A percentile compares a stretch with the other conserved stretches of the same genome.
Conservation (phyloP, 2,888 invertebrate genomes). For the Malachius bipustulatus region DNA sequence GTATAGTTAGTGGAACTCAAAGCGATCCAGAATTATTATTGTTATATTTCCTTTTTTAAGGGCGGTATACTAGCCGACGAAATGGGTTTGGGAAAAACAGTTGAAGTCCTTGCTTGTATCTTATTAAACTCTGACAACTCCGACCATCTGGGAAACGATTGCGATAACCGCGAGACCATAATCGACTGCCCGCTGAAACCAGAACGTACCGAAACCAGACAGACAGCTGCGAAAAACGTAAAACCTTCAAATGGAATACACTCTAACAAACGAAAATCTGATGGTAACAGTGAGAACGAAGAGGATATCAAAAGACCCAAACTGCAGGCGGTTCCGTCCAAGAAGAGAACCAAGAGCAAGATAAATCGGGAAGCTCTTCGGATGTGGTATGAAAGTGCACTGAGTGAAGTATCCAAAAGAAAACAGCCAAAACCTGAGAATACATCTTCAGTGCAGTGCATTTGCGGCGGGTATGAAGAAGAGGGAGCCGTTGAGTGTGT, state of each 20-base stretch:
- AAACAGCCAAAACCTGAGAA: slow-evolving; percentile 13
- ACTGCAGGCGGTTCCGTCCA: slow-evolving; percentile 20
- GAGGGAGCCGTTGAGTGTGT: slow-evolving; percentile 38
- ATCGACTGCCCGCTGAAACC: slow-evolving; percentile 10
- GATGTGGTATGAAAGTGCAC: slow-evolving; percentile 28
- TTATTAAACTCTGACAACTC: slow-evolving; percentile 36
- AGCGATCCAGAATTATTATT: no score
- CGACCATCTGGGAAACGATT: slow-evolving; percentile 7
- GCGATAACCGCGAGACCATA: slow-evolving; percentile 7
- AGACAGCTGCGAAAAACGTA: slow-evolving; percentile 3
- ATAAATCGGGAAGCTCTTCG: slow-evolving; percentile 26
- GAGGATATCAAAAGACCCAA: slow-evolving; percentile 23
- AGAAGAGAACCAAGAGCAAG: slow-evolving; percentile 22
- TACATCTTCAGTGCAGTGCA: slow-evolving; percentile 30
- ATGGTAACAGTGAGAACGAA: slow-evolving; percentile 14
- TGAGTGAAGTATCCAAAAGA: slow-evolving; percentile 19
- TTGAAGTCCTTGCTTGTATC: slow-evolving; percentile 58
- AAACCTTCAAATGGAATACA: no score
- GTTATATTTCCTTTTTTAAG: slow-evolving; percentile 27
- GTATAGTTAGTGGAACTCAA: no score
- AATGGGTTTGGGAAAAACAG: slow-evolving; percentile 74
- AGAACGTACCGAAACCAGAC: slow-evolving; percentile 16
- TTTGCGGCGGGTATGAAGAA: slow-evolving; percentile 33
- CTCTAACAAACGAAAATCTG: slow-evolving; percentile 8
- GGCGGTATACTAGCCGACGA: slow-evolving; percentile 71